Evolutionary conservation across 64 coral and sea anemone genomes (phyloP), one percentile per base, ranked within the genome.

Genomic region (Orbicella faveolata): DNA sequence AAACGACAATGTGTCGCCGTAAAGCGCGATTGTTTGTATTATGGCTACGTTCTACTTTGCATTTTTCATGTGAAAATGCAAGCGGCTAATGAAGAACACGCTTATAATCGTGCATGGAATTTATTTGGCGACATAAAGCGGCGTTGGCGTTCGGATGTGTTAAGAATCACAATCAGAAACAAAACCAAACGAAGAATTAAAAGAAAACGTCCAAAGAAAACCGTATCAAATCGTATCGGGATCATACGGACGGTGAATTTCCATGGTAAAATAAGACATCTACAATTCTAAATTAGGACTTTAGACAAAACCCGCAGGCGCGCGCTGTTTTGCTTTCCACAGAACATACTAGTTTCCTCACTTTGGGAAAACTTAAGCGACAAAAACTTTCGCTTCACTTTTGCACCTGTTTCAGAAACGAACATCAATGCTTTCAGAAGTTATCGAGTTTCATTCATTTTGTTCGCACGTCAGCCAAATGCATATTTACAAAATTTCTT

Each of bases 371-470:
- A 36, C 13, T 41, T 4, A 68, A 23, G 61, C 17, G 34, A 67
- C 34, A 67, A 72, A 84, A 51, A 44, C 63, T 39, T 70, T 39
- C 39, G 20, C 0, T 6, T 20, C 52, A 54, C 21, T 77, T 41
- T 84, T 84, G 82, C 82, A 84, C 82, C 82, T 84, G 82, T 84
- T 72, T 72, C 20, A 21, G 19, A 84, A 84, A 69, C 23, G 21
- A 14, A 70, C n/a, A 21, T 4, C 36, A 52, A 84, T 41, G 37
- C 37, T 69, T 84, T 69, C 23, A 39, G 67, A 69, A 69, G 30
- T 84, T 84, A 70, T 23, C 17, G 41, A 70, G 21, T 10, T 72
- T 63, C 53, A 80, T 34, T 80, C 9, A 33, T 82, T 84, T 70
- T 25, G 20, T 23, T 51, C 36, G 20, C 65, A 44, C 39, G 21